Base-by-base conservation (phyloP, 1,140 invertebrate genomes). In the Anastatus disparis region DNA sequence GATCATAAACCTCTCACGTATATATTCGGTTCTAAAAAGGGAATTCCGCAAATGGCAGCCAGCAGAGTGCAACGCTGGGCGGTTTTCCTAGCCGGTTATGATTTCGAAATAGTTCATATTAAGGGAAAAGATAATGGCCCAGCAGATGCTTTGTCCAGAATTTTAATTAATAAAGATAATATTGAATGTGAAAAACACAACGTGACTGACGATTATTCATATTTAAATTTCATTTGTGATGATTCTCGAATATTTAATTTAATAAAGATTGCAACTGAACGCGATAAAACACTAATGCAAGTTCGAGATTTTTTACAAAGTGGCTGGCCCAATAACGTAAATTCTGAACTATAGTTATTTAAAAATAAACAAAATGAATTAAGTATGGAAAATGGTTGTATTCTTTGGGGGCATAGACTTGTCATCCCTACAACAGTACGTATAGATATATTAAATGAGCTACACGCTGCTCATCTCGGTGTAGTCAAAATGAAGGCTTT, bases 401-500 rank as follows among this genome's bases (percentile, higher is more conserved):
- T n/a, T n/a, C n/a, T n/a, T n/a, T n/a, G n/a, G n/a, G n/a, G n/a
- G n/a, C n/a, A n/a, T n/a, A n/a, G 27, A 56, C 2, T 56, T 8
- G 27, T 56, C 2, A 56, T 56, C 17, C 15, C 13, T 9, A 29
- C 8, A 12, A 9, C 27, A 7, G 7, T 56, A 15, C 24, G 1
- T n/a, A 35, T 12, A 13, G 17, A 4, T 0, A 10, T 35, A 9
- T 26, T 56, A 15, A 10, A 10, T 3, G 71, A 80, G 52, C 74
- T 87, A 27, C 85, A 87, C 75, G 52, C 27, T 3, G 74, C 75
- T 9, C 85, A 87, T 75, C 70, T 80, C 44, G 83, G 85, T 8
- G 82, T 85, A 10, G 77, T 81, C 6, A 77, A 81, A 50, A 85
- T 84, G 76, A 87, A 87, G 15, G 44, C 81, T 8, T n/a, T n/a